Evolutionary conservation across 2,113 vertebrate species (phyloP).

Genomic region (Pycnonotus jocosus): DNA sequence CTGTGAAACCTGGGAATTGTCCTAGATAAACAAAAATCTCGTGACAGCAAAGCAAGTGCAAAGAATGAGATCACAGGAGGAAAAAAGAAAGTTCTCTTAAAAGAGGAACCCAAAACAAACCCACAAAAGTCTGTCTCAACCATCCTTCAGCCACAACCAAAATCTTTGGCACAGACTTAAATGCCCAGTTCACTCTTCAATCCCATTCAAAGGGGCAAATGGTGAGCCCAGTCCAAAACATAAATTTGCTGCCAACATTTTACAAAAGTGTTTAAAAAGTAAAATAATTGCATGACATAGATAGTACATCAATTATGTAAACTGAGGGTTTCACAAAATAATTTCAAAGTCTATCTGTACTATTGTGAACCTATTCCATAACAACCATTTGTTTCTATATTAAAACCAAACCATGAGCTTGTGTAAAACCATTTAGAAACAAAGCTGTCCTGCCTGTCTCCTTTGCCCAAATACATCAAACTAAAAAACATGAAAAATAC

Average conservation of each 20-base stretch:
- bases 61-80: neutral
- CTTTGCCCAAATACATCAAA: neutral
- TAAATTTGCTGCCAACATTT: neutral
- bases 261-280: neutral
- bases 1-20: neutral
- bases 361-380: neutral
- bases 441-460: neutral
- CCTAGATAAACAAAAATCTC: neutral
- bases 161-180: neutral
- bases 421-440: neutral
- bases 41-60: neutral
- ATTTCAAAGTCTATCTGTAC: neutral
- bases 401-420: neutral
- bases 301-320: neutral
- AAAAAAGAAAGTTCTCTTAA: neutral
- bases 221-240: neutral
- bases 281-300: neutral
- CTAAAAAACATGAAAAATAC: neutral
- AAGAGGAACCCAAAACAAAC: neutral
- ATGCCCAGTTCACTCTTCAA: rapidly evolving
- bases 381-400: neutral
- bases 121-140: neutral
- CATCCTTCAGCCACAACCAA: neutral
- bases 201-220: neutral
- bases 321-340: neutral